Evolutionary conservation across 2,113 vertebrate genomes (phyloP).

Genomic region (Labrus mixtus): DNA sequence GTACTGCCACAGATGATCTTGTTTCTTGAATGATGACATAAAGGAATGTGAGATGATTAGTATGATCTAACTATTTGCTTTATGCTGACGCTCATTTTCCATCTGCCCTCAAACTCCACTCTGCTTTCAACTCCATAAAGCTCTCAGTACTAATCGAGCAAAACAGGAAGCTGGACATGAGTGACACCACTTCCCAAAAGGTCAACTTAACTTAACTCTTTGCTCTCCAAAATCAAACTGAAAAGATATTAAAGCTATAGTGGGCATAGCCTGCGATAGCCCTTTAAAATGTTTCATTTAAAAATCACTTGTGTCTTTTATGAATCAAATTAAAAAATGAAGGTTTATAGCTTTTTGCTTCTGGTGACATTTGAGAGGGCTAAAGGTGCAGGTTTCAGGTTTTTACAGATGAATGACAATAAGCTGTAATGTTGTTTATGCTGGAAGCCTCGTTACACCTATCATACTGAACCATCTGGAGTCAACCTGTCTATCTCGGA

Average conservation of each 20-base stretch:
- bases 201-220: slow-evolving; percentile 63
- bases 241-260: background rate
- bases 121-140: slow-evolving; percentile 64
- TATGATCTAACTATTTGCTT: slow-evolving; percentile 16
- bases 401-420: slow-evolving; percentile 35
- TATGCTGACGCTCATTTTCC: slow-evolving; percentile 36
- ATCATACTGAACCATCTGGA: slow-evolving; percentile 92
- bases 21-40: slow-evolving; percentile 10
- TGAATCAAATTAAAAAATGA: background rate
- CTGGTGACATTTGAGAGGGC: slow-evolving; percentile 30
- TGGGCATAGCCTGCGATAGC: background rate
- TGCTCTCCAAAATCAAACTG: slow-evolving; percentile 31
- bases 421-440: slow-evolving; percentile 42
- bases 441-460: slow-evolving; percentile 76
- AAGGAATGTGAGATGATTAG: background rate
- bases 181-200: slow-evolving; percentile 69
- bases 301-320: too few species aligned
- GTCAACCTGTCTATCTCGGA: slow-evolving; percentile 78
- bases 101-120: slow-evolving; percentile 58
- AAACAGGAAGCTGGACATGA: slow-evolving; percentile 75
- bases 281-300: too few species aligned
- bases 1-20: background rate
- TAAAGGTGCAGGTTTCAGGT: slow-evolving; percentile 41
- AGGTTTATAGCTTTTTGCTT: background rate
- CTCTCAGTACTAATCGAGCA: slow-evolving; percentile 59